These are phyloP conservation scores for Rhinatrema bivittatum DNA, from an alignment of 2,797 vertebrate species.

Conservation along the genomic window DNA sequence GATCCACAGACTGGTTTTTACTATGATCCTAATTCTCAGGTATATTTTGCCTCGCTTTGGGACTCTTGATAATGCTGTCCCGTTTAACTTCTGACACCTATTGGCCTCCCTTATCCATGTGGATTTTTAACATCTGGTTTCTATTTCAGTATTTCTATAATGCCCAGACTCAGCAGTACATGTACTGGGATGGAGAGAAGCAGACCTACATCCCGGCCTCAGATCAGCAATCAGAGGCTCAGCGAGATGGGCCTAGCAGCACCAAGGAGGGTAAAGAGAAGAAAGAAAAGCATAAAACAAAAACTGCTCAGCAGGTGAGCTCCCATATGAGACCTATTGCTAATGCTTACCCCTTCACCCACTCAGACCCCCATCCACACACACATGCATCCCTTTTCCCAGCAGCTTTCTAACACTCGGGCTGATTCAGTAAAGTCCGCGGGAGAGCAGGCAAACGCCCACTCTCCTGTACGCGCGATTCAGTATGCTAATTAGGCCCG, in stretches of 20 bases:
- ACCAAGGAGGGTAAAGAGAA: slow-evolving; percentile 75
- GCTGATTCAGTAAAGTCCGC: too few species aligned
- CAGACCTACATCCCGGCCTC: slow-evolving; percentile 70
- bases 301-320: slow-evolving; percentile 83
- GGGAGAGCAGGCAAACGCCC: too few species aligned
- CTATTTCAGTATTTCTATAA: slow-evolving; percentile 78
- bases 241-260: slow-evolving; percentile 37
- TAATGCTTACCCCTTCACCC: too few species aligned
- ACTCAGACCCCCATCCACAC: too few species aligned
- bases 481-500: too few species aligned
- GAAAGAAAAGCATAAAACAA: slow-evolving; percentile 84
- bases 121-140: neutral
- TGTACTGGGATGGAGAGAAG: slow-evolving; percentile 86
- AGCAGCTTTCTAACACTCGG: too few species aligned
- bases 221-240: slow-evolving; percentile 47
- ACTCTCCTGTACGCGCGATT: too few species aligned
- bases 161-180: slow-evolving; percentile 75
- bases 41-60: too few species aligned
- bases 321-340: too few species aligned
- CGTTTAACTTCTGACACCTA: too few species aligned
- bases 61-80: neutral
- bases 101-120: too few species aligned
- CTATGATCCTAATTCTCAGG: slow-evolving; percentile 84
- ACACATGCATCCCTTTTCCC: too few species aligned
- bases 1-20: slow-evolving; percentile 84